These are phyloP conservation scores for Murina feae DNA, from an alignment of 2,113 vertebrate species.

Conservation along the genomic window DNA sequence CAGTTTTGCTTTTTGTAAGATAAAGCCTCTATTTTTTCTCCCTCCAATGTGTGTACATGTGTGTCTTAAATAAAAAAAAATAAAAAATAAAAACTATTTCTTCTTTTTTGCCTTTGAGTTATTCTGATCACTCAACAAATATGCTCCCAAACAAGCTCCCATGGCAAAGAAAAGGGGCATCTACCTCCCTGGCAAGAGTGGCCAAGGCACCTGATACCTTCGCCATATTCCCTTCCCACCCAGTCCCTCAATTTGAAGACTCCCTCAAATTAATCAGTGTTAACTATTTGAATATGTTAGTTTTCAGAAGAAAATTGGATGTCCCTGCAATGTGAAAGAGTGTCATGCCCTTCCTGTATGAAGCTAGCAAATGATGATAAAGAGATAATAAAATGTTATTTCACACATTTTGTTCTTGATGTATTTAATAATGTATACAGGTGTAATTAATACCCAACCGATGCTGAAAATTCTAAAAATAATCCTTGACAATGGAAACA, in stretches of 20 bases:
- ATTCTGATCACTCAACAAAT: background rate
- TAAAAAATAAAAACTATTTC: background rate
- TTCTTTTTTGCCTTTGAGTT: background rate
- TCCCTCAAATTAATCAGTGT: background rate
- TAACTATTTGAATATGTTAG: background rate
- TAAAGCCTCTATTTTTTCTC: background rate
- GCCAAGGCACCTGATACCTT: background rate
- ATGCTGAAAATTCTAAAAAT: background rate
- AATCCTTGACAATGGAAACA: background rate
- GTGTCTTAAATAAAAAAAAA: background rate
- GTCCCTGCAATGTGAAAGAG: background rate
- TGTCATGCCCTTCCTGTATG: background rate
- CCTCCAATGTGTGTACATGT: background rate
- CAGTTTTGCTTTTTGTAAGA: background rate
- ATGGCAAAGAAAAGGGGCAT: background rate
- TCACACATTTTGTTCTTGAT: background rate
- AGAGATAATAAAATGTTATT: background rate
- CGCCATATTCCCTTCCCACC: background rate
- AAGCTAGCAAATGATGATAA: background rate
- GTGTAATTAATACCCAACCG: background rate
- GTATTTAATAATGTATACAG: background rate
- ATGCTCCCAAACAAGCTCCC: background rate
- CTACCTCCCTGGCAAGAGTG: background rate
- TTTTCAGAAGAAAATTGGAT: background rate
- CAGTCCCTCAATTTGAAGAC: background rate